Evolutionary conservation across 2,113 vertebrate species (phyloP), one percentile per base, ranked within the genome.

Genomic region (Alectura lathami): DNA sequence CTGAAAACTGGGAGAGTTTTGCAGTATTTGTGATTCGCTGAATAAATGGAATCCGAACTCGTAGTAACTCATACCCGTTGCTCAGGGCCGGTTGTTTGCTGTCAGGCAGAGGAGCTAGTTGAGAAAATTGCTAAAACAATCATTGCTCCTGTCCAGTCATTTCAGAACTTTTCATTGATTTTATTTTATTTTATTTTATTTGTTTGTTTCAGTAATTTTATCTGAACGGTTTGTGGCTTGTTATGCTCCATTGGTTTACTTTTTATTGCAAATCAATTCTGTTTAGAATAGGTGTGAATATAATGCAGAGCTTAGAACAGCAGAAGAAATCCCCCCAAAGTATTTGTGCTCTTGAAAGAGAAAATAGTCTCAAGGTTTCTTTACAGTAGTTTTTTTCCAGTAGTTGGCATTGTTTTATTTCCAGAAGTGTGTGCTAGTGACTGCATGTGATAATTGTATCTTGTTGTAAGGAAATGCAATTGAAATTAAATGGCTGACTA

Each of bases 1-100:
- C 95, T 93, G 94, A 87, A 91, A 94, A 64, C 88, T 93, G 92
- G 84, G 94, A 74, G 88, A 95, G 94, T 96, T 96, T 93, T 94
- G 83, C 86, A 94, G 91, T 94, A 95, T 97, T 96, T 94, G 95
- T 98, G 97, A 98, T 97, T 98, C 98, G 97, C 81, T 95, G 92
- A 92, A 89, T 96, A 98, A 97, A 97, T 97, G 93, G 94, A 85
- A 94, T 92, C 91, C 59, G 79, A 93, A 89, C 87, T 93, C 93
- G 96, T 95, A 96, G 96, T 97, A 97, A 97, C 93, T 92, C 79
- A 91, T 95, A 88, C 88, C 90, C 88, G 77, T 89, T 95, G 93
- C 96, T 90, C 95, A 94, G 94, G 90, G 93, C 91, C 97, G 53
- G 94, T 91, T 97, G 91, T 97, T 98, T 96, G 91, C 75, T 94